These are phyloP conservation scores for Papilio helenus DNA, from an alignment of 1,140 invertebrate genomes.

Conservation along the genomic window DNA sequence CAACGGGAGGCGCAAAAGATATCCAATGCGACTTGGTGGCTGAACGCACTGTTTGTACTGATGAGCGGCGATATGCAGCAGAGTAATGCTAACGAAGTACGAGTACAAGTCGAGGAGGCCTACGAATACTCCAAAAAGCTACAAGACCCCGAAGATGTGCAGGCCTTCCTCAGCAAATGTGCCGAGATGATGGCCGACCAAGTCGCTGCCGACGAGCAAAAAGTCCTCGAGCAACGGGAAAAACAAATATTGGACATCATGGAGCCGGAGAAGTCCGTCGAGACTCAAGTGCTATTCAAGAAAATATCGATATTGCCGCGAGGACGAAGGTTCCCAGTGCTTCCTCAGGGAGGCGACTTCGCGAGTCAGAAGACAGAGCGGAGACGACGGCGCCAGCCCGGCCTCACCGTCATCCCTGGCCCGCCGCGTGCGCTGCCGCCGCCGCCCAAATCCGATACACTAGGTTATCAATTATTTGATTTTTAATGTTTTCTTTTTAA, in stretches of 20 bases:
- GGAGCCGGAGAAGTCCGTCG: constrained; percentile 59
- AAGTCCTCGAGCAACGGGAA: constrained; percentile 68
- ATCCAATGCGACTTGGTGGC: constrained; percentile 76
- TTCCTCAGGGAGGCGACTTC: constrained; percentile 62
- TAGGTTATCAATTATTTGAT: constrained; percentile 73
- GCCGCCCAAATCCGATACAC: constrained; percentile 62
- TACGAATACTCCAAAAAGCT: constrained; percentile 74
- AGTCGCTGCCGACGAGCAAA: constrained; percentile 66
- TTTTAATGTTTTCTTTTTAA: constrained; percentile 50
- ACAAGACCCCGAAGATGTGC: constrained; percentile 68
- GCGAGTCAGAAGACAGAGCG: constrained; percentile 55
- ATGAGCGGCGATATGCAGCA: constrained; percentile 81
- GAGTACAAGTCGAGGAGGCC: constrained; percentile 74
- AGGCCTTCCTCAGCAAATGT: constrained; percentile 70
- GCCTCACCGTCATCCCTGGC: constrained; percentile 70
- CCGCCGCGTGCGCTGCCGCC: constrained; percentile 58
- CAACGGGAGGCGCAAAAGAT: constrained; percentile 78
- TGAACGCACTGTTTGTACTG: constrained; percentile 80
- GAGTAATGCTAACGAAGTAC: constrained; percentile 82
- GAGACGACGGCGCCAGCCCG: constrained; percentile 56
- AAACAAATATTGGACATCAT: constrained; percentile 66
- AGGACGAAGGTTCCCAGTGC: constrained; percentile 70
- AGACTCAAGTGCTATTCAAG: constrained; percentile 72
- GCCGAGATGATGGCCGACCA: constrained; percentile 68
- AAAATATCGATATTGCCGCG: constrained; percentile 70